Percentiles rank a stretch among this genome's conserved stretches.
These are phyloP conservation scores for Eumaeus atala DNA, from an alignment of 1,140 invertebrate species.

Conservation along the genomic window DNA sequence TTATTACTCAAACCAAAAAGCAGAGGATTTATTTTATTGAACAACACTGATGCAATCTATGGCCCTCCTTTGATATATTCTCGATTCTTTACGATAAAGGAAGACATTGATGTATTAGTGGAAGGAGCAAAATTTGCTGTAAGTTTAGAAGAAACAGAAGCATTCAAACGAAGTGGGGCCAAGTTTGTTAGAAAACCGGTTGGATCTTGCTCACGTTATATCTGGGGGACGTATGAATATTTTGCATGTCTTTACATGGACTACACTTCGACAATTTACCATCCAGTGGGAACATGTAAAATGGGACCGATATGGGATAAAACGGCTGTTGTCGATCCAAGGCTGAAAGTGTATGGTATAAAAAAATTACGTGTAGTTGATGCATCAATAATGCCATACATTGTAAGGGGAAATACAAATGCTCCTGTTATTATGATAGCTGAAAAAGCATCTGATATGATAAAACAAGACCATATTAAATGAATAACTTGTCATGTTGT, in stretches of 20 bases:
- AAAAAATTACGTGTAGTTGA: slow-evolving; percentile 81
- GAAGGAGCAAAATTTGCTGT: slow-evolving; percentile 60
- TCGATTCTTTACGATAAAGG: slow-evolving; percentile 80
- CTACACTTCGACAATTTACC: slow-evolving; percentile 78
- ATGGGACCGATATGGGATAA: slow-evolving; percentile 78
- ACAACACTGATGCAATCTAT: slow-evolving; percentile 79
- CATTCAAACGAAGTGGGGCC: slow-evolving; percentile 21
- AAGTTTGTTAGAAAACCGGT: too few species aligned
- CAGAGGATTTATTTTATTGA: slow-evolving; percentile 79
- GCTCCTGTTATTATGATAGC: slow-evolving; percentile 85
- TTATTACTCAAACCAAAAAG: slow-evolving; percentile 82
- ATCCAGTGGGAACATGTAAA: slow-evolving; percentile 83
- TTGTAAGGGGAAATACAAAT: slow-evolving; percentile 83
- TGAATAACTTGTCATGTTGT: too few species aligned
- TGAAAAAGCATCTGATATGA: slow-evolving; percentile 84
- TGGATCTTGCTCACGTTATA: slow-evolving; percentile 12
- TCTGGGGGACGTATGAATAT: slow-evolving; percentile 75
- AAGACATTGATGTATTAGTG: slow-evolving; percentile 74
- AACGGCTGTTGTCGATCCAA: slow-evolving; percentile 79
- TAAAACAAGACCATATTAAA: slow-evolving; percentile 74
- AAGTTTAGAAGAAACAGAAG: slow-evolving; percentile 45
- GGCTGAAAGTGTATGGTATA: slow-evolving; percentile 80
- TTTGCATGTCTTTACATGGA: slow-evolving; percentile 76
- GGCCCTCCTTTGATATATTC: slow-evolving; percentile 87
- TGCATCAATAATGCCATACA: slow-evolving; percentile 84